Percentiles rank a stretch among this genome's conserved stretches.
phyloP scores from a whole-genome alignment of 1,140 invertebrate genomes.

The Caenorhabditis latens region DNA sequence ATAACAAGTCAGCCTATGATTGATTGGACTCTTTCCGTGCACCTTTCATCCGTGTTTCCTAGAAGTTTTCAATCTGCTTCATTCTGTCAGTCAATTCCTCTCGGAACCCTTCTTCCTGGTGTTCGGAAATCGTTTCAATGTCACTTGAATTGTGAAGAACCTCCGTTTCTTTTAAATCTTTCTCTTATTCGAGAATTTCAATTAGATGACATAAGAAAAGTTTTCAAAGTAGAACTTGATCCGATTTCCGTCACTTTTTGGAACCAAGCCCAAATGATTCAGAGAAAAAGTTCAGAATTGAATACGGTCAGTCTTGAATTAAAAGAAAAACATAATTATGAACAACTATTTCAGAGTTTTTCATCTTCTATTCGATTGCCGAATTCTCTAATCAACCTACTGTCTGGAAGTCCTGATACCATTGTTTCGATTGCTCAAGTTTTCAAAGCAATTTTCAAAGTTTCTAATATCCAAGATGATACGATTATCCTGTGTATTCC shows the following conservation, averaged over 20 bases:
- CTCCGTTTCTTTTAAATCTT: background rate
- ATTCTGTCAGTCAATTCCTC: background rate
- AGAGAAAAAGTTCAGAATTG: background rate
- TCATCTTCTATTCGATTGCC: background rate
- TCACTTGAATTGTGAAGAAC: slow-evolving; percentile 2
- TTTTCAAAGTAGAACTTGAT: background rate
- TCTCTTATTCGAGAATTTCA: background rate
- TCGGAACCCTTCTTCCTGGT: slow-evolving; percentile 26
- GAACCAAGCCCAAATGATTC: background rate
- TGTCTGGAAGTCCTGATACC: slow-evolving; percentile 18
- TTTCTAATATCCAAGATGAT: slow-evolving; percentile 2
- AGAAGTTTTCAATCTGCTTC: background rate
- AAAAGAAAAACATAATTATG: too few species aligned
- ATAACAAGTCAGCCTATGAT: slow-evolving; percentile 18
- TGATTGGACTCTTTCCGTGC: background rate
- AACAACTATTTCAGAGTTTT: slow-evolving; percentile 3
- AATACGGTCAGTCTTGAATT: background rate
- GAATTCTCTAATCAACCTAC: slow-evolving; percentile 12
- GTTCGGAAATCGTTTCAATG: slow-evolving; percentile 20
- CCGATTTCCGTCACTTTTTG: background rate
- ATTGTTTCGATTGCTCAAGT: slow-evolving; percentile 13
- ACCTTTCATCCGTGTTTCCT: background rate
- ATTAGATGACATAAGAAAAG: background rate
- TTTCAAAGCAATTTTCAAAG: slow-evolving; percentile 3
- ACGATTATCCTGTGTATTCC: background rate